Conservation (phyloP, 2,797 vertebrate species). For the Benthosema pterotum region DNA sequence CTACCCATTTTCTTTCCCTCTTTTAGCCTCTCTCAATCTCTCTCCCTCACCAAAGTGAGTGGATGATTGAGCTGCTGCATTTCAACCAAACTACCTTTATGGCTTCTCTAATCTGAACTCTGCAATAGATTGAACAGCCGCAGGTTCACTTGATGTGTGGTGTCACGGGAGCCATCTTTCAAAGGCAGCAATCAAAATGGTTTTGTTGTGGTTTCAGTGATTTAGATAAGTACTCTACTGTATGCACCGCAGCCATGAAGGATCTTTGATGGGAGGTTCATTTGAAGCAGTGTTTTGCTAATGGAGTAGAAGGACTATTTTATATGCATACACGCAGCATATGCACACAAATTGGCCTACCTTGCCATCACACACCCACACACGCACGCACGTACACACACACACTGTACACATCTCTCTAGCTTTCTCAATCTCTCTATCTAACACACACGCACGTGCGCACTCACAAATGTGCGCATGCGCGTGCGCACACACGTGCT, state of each 20-base stretch:
- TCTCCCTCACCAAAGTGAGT: neutral
- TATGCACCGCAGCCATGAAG: conserved; percentile 19
- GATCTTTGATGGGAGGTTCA: conserved; percentile 43
- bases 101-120: too few species aligned
- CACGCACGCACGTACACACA: neutral
- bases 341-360: neutral
- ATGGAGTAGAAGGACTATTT: conserved; percentile 61
- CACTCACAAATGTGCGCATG: conserved; percentile 43
- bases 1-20: conserved; percentile 11
- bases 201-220: conserved; percentile 11
- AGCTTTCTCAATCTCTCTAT: too few species aligned
- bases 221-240: too few species aligned
- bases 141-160: too few species aligned
- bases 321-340: conserved; percentile 14
- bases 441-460: too few species aligned
- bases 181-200: too few species aligned
- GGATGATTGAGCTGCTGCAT: neutral
- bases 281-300: conserved; percentile 56
- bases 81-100: neutral
- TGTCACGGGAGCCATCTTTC: too few species aligned
- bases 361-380: neutral
- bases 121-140: too few species aligned
- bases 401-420: neutral
- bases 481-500: conserved; percentile 1
- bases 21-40: neutral